Base-by-base conservation (phyloP, 1,140 invertebrate genomes). In the Lethocerus indicus region DNA sequence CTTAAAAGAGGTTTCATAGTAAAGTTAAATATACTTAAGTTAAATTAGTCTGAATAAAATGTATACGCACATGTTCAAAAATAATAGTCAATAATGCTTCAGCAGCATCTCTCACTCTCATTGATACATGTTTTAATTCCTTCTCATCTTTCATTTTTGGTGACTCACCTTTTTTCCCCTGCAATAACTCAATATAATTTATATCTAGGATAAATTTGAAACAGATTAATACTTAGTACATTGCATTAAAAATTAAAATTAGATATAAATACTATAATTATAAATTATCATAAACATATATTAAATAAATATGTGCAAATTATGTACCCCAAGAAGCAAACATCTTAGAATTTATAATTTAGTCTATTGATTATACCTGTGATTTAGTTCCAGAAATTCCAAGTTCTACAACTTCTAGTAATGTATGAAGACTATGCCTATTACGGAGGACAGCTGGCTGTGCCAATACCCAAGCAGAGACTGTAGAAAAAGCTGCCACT, bases 301-400 rank as follows among this genome's bases (percentile, higher is more conserved):
- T 26, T 3, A 24, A 5, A 44, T 7, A 24, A 7, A 21, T 24
- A 9, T 18, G 20, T 40, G 20, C 7, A 40, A 47, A 35, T 16
- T 18, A 47, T 35, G 18, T 24, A 14, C 12, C n/a, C 25, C 41
- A 49, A 20, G 18, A 7, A 16, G 37, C 21, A 39, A 39, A 39
- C 6, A 39, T 16, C n/a, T 5, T 39, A 16, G 25, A 41, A 42
- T 23, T 42, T 42, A 32, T n/a, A 32, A 32, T 9, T 32, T 32
- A n/a, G n/a, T 9, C n/a, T 25, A 43, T 24, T 43, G 21, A 43
- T 7, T 7, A 52, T 64, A 75, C 75, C 66, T 76, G 69, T 32
- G 76, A 78, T 67, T 94, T 96, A 2, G 87, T 84, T 9, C 95
- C 95, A 0, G 94, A 97, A 40, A 98, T 89, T 49, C 95, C 95